These are phyloP conservation scores for Drosophila austrosaltans DNA, from an alignment of 2,888 invertebrate species.

Conservation along the genomic window DNA sequence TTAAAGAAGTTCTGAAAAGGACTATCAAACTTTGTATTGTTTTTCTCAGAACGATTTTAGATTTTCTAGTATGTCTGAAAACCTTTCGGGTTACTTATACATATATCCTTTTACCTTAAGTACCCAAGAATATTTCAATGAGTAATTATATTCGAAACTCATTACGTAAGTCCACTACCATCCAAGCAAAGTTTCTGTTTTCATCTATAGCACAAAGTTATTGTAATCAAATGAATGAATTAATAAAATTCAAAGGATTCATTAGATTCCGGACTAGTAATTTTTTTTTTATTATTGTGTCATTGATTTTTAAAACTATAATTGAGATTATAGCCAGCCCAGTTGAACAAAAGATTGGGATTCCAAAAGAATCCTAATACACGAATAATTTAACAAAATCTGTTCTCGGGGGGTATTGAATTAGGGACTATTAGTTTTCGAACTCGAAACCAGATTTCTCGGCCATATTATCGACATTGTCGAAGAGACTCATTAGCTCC, in stretches of 20 bases:
- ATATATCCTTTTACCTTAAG: too few relatives aligned
- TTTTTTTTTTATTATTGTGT: not conserved
- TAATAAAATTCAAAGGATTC: not conserved
- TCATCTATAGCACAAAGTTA: not conserved
- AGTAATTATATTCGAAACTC: too few relatives aligned
- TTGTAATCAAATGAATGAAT: not conserved
- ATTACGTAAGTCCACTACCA: too few relatives aligned
- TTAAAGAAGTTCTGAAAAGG: too few relatives aligned
- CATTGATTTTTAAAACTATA: not conserved
- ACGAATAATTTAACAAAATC: conserved; percentile 33
- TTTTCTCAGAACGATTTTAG: too few relatives aligned
- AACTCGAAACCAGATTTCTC: conserved; percentile 30
- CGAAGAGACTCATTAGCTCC: conserved; percentile 77
- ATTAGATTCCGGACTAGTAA: not conserved
- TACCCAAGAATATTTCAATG: too few relatives aligned
- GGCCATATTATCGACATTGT: conserved; percentile 54
- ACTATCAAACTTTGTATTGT: too few relatives aligned
- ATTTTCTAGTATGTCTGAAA: too few relatives aligned
- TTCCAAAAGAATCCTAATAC: not conserved
- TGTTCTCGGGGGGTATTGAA: not conserved
- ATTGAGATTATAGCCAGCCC: not conserved
- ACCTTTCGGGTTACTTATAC: too few relatives aligned
- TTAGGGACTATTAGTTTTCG: not conserved
- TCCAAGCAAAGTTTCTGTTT: too few relatives aligned
- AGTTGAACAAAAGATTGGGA: not conserved